Evolutionary conservation across 2,113 vertebrate species (phyloP).

Genomic region (Urocitellus parryii): DNA sequence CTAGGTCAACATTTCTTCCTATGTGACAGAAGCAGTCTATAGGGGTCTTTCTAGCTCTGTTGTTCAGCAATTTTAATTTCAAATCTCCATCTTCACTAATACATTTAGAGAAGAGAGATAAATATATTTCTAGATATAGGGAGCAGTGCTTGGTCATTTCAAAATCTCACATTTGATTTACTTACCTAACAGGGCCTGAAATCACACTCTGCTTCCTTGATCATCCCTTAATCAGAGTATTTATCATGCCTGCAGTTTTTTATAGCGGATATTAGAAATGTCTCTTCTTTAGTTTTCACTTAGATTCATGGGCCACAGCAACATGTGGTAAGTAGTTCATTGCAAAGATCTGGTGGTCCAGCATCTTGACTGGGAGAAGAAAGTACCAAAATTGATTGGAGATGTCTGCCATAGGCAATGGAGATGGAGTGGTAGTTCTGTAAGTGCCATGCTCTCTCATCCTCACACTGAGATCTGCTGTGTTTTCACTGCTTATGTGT

Average conservation of each 20-base stretch:
- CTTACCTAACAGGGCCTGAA: background rate
- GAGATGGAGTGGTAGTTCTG: background rate
- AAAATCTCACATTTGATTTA: background rate
- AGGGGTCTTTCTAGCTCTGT: background rate
- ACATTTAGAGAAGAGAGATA: background rate
- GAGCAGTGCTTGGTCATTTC: background rate
- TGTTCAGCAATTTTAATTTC: background rate
- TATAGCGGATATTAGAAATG: background rate
- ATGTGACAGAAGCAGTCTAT: background rate
- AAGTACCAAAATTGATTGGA: background rate
- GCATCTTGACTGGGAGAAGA: background rate
- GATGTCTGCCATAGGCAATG: background rate
- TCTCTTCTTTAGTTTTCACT: background rate
- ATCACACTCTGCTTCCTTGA: background rate
- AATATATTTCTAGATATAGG: background rate
- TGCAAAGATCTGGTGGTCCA: background rate
- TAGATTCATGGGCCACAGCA: background rate
- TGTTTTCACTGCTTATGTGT: background rate
- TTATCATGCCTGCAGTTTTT: background rate
- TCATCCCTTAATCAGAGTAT: background rate
- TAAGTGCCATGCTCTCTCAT: background rate
- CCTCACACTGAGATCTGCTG: background rate
- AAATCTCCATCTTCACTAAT: background rate
- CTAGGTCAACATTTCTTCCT: background rate
- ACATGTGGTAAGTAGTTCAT: background rate